These are phyloP conservation scores for Pygoscelis adeliae DNA, from an alignment of 2,113 vertebrate genomes.

Conservation along the genomic window DNA sequence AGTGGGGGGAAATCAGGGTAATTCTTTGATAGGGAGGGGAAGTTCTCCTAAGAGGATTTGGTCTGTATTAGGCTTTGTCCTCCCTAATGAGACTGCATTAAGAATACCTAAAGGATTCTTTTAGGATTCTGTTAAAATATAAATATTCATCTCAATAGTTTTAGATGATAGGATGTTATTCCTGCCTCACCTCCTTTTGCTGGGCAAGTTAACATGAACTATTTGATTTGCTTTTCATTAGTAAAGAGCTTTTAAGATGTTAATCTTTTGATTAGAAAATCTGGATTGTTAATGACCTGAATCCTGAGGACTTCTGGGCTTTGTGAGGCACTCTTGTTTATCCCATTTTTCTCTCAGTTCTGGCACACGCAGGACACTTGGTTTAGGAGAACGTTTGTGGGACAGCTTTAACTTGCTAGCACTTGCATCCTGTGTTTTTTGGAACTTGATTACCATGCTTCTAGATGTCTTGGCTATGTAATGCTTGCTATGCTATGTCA, in stretches of 20 bases:
- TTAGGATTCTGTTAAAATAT: conserved; percentile 18
- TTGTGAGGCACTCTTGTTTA: neutral
- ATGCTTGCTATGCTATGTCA: neutral
- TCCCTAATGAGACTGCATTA: neutral
- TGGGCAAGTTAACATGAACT: neutral
- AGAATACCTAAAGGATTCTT: conserved; percentile 10
- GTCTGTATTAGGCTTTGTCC: neutral
- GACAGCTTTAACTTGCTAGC: neutral
- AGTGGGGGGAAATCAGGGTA: neutral
- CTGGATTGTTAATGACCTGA: conserved; percentile 17
- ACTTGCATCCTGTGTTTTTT: neutral
- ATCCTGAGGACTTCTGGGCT: neutral
- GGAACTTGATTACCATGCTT: neutral
- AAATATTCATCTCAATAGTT: neutral
- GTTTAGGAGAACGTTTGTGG: neutral
- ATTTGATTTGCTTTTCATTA: neutral
- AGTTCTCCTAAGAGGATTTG: conserved; percentile 37
- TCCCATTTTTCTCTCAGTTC: neutral
- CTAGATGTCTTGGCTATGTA: neutral
- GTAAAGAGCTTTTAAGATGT: conserved; percentile 13
- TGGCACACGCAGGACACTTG: neutral
- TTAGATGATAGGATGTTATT: neutral
- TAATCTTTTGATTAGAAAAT: conserved; percentile 49
- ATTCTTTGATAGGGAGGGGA: neutral
- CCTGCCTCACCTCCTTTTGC: neutral